Evolutionary conservation across 2,888 invertebrate species (phyloP).

Genomic region (Leptinotarsa peninsularis): DNA sequence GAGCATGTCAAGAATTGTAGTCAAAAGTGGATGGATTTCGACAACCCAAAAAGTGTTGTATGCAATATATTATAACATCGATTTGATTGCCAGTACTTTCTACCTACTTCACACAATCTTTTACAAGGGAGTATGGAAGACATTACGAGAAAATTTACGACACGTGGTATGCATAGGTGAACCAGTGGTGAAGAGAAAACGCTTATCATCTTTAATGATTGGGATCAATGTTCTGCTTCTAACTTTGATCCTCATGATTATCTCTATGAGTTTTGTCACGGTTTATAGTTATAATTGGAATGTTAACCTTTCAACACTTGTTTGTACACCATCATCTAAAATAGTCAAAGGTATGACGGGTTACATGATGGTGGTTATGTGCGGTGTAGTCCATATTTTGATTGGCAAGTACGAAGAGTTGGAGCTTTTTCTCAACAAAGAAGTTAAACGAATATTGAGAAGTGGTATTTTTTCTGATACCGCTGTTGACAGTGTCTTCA

Average conservation of each 20-base stretch:
- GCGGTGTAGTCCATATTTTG: not conserved
- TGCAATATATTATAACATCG: not conserved
- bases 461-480: not conserved
- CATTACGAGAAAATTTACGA: too few relatives aligned
- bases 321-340: not conserved
- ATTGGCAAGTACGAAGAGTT: not conserved
- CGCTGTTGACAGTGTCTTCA: not conserved
- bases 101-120: not conserved
- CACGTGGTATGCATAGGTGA: too few relatives aligned
- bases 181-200: too few relatives aligned
- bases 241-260: too few relatives aligned
- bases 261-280: too few relatives aligned
- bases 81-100: not conserved
- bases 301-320: too few relatives aligned
- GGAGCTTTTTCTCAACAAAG: not conserved
- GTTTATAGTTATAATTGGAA: too few relatives aligned
- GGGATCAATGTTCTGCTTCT: too few relatives aligned
- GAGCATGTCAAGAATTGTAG: not conserved
- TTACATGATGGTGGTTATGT: not conserved
- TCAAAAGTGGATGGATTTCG: not conserved
- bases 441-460: not conserved
- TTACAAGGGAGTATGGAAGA: not conserved
- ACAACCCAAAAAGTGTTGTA: not conserved
- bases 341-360: not conserved
- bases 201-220: too few relatives aligned